phyloP scores from a whole-genome alignment of 2,113 vertebrate genomes.

The Pteronura brasiliensis region DNA sequence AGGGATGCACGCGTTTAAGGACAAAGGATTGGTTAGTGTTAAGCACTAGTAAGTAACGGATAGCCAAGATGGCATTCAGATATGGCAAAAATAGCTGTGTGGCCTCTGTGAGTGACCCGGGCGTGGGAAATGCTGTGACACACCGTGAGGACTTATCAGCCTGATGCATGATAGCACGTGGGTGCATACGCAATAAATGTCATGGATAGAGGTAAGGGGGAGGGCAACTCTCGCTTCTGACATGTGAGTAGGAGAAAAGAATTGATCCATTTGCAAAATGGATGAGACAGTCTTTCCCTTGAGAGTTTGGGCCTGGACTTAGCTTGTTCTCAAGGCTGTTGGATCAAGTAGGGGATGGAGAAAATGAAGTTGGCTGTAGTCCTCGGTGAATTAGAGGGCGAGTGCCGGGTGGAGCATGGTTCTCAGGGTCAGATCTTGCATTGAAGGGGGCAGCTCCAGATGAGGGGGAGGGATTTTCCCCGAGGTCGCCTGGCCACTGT shows the following conservation, averaged over 20 bases:
- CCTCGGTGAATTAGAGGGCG: neutral
- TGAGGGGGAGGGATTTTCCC: neutral
- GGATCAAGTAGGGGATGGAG: neutral
- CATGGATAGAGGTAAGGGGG: neutral
- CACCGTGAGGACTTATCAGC: neutral
- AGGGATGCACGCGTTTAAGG: neutral
- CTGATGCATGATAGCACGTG: accelerated
- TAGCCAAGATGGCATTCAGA: neutral
- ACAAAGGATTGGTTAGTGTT: neutral
- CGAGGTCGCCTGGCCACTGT: neutral
- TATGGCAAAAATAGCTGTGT: neutral
- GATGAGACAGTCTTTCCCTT: neutral
- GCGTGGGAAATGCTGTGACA: neutral
- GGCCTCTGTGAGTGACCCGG: neutral
- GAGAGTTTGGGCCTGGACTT: neutral
- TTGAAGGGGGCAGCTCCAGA: neutral
- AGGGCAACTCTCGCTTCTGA: neutral
- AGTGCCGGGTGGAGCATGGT: neutral
- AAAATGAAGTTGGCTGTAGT: neutral
- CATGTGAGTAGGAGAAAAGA: neutral
- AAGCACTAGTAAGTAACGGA: neutral
- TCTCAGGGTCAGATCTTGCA: neutral
- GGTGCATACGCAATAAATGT: neutral
- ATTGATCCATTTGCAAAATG: neutral
- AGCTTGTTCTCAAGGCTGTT: neutral